Base-by-base conservation (phyloP, 2,888 invertebrate species). In the Pandemis heparana region DNA sequence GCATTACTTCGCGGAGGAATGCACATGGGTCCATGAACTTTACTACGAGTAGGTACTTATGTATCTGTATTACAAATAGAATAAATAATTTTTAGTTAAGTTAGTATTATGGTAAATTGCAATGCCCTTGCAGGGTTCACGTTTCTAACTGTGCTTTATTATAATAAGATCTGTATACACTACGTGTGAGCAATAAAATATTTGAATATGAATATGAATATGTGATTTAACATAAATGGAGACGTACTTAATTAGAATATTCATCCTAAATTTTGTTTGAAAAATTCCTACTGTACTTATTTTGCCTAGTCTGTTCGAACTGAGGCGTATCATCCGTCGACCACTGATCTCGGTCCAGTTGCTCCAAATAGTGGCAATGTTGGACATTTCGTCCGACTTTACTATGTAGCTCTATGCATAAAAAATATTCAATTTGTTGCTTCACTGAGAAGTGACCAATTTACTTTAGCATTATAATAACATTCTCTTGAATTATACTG, bases 341-440 rank as follows among this genome's bases (percentile, higher is more conserved):
- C 63, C 70, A 56, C 63, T 70, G 63, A 53, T 56, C 70, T 63
- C 70, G 63, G 63, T 62, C 70, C 43, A 63, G 70, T 70, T 70
- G 39, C 63, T 7, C 23, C 41, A 63, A 70, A 70, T 39, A 70
- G 43, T 56, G 5, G 53, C 53, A 63, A 41, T 70, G 41, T 62
- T 43, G 39, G 51, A 53, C 62, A 70, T 63, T 41, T 39, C 38
- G 38, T 14, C 59, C 23, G 16, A 53, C 53, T 39, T 3, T 53
- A 18, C 46, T 46, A 53, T 1, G 32, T 12, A 39, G 14, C n/a
- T 8, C 39, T 61, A 41, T 41, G 60, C 48, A 62, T 69, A 62
- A 39, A 41, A 53, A 46, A 18, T 62, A 39, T 53, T 41, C 62
- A 16, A 51, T 69, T 62, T 67, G 18, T 67, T 48, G 61, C 39